phyloP scores from a whole-genome alignment of 1,140 invertebrate genomes.

The Catajapyx aquilonaris region DNA sequence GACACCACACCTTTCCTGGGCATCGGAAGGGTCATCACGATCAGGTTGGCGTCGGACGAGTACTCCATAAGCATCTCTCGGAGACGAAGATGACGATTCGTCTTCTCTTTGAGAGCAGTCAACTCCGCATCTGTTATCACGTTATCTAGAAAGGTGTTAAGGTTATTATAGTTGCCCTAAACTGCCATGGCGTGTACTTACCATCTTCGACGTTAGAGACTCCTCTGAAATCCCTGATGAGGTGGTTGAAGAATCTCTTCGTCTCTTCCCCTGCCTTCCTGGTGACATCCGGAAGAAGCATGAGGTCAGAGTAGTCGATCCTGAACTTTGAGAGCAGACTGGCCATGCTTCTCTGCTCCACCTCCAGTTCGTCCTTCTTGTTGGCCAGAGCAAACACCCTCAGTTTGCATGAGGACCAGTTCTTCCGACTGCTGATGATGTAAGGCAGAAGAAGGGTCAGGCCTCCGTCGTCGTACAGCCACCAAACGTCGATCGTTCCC shows the following conservation, averaged over 20 bases:
- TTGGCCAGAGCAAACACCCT: constrained; percentile 78
- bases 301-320: constrained; percentile 75
- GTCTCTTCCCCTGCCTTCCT: constrained; percentile 45
- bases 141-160: constrained; percentile 27
- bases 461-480: constrained; percentile 48
- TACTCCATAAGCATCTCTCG: constrained; percentile 63
- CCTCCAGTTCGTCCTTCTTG: constrained; percentile 58
- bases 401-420: constrained; percentile 67
- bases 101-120: constrained; percentile 58
- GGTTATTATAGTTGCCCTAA: too few relatives aligned
- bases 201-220: constrained; percentile 25
- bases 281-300: constrained; percentile 68
- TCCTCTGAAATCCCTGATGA: constrained; percentile 42
- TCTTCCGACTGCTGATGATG: constrained; percentile 62
- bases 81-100: constrained; percentile 59
- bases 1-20: constrained; percentile 32
- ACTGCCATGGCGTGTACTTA: too few relatives aligned
- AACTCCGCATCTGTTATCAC: constrained; percentile 53
- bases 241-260: constrained; percentile 42
- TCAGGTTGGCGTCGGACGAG: constrained; percentile 54
- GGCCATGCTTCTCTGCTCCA: constrained; percentile 86
- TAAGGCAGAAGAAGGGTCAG: constrained; percentile 82
- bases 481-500: constrained; percentile 38
- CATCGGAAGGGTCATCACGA: constrained; percentile 73
- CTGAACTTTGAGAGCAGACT: constrained; percentile 79